Percentiles rank a stretch among this genome's conserved stretches.
Conservation (phyloP, 2,888 invertebrate genomes). For the Trachelus tabidus region DNA sequence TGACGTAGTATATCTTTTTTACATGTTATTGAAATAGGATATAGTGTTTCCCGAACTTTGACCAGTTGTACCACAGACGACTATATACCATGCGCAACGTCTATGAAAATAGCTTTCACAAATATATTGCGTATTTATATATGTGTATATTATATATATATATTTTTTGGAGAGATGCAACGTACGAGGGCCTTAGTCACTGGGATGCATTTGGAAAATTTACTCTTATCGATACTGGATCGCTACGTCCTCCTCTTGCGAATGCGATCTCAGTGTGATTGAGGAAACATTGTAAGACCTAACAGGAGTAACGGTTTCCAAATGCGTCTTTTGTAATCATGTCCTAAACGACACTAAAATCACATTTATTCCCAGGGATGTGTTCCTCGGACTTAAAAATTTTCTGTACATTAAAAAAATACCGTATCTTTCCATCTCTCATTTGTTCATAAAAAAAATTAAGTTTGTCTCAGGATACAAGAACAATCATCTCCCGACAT, state of each 20-base stretch:
- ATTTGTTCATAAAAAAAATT: background rate
- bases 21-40: conserved; percentile 8
- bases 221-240: background rate
- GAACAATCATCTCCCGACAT: background rate
- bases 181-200: background rate
- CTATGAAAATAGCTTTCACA: background rate
- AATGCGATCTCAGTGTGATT: background rate
- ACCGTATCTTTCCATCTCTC: background rate
- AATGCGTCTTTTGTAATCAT: background rate
- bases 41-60: background rate
- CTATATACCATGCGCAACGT: background rate
- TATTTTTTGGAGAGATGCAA: background rate
- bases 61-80: background rate
- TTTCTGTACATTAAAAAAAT: background rate
- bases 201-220: background rate
- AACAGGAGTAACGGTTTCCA: background rate
- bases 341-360: background rate
- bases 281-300: background rate
- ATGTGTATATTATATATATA: background rate
- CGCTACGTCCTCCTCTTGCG: background rate
- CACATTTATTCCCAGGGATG: background rate
- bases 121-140: background rate
- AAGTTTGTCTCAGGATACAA: background rate
- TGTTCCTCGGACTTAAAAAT: background rate
- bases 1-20: conserved; percentile 5